Base-by-base conservation (phyloP, 2,113 vertebrate genomes). In the Takifugu bimaculatus region DNA sequence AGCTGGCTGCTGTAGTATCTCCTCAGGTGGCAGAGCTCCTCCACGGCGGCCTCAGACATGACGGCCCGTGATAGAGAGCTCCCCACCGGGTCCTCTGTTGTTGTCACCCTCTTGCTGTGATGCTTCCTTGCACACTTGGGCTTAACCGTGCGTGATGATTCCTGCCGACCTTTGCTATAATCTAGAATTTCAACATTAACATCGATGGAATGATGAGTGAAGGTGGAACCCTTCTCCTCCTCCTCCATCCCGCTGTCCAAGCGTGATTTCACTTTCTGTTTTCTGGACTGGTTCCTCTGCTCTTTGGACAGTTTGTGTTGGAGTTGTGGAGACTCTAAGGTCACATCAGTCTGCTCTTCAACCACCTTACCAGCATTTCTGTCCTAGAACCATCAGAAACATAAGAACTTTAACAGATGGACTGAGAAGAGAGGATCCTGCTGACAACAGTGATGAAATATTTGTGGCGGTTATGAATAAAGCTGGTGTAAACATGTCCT, bases 21-120 rank as follows among this genome's bases (percentile, higher is more conserved):
- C 55, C 47, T 83, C 28, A 88, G 81, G 50, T 89, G 76, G 11
- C 80, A 77, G 13, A 91, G 80, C 72, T 92, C 93, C 72, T 81
- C 82, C 0, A 81, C 82, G 2, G 88, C 85, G 15, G 77, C 81
- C 13, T 86, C 85, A 5, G 90, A 92, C 42, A 92, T 82, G 69
- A 90, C 59, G 51, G 75, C 56, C 74, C 82, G 84, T 2, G 90
- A 90, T 0, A 85, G 83, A 13, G 85, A 72, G 60, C 67, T 56
- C 47, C 66, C 28, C 15, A 71, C 28, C 0, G 57, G 20, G 59
- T 35, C 49, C 13, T 20, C 4, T 35, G 50, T 56, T 0, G 7
- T 6, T 6, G 25, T 7, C 2, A 20, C 26, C 20, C 0, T 0
- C 0, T 28, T 26, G 5, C 1, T 7, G 4, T 11, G 7, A 52